Base-by-base conservation (phyloP, 2,797 vertebrate genomes). In the Paedocypris micromegethes region DNA sequence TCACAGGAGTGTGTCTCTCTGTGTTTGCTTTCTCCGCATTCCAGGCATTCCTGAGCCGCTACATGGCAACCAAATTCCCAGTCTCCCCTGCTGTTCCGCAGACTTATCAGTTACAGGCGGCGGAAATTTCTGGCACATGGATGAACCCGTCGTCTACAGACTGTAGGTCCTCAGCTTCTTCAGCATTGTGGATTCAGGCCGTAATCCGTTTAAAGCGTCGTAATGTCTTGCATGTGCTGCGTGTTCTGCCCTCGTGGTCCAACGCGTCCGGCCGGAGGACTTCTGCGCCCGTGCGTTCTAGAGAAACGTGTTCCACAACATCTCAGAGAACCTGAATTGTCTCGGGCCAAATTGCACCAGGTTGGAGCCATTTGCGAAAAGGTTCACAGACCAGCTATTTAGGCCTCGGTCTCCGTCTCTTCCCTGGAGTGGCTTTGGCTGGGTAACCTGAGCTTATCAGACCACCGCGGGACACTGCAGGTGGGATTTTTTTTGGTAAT, bases 21-120 rank as follows among this genome's bases (percentile, higher is more conserved):
- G 78, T 87, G 86, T 91, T 90, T 91, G 88, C 83, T 86, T 88
- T 88, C 70, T 80, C 84, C 77, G 77, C 84, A 91, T 91, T 90
- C 86, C 77, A 85, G 43, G 71, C 75, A 91, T 91, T 84, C 88
- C 88, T 80, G 69, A 64, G 66, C 70, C 80, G 77, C 82, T 56
- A 68, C 73, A 72, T 70, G 71, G 75, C 77, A 78, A 77, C 81
- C 58, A 5, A 55, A 72, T 60, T 66, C 41, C 60, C 43, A 40
- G 49, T 53, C 66, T 64, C 55, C 80, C 77, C 76, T 70, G 41
- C 71, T 77, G 37, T 50, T 70, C 69, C 6, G 9, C 41, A 69
- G 57, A 39, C 71, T 77, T 84, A 83, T 83, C 76, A 75, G 75
- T 76, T 75, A 72, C 80, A 79, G 74, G 64, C 70, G 69, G 67